Percentiles rank a stretch among this genome's conserved stretches.
Evolutionary conservation across 2,113 vertebrate species (phyloP).

Genomic region (Sorex araneus): DNA sequence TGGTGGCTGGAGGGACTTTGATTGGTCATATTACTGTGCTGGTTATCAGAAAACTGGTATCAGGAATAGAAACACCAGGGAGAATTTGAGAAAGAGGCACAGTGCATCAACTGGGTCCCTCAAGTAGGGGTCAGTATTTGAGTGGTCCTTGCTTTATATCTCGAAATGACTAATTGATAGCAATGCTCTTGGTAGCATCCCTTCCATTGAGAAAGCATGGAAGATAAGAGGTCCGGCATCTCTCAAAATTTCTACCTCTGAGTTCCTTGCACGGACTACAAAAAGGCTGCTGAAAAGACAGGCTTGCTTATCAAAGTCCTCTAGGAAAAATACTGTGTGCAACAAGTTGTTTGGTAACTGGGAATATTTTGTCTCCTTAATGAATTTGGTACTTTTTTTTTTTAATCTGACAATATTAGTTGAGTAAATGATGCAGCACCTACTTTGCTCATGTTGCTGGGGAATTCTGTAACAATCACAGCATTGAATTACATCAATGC

Average conservation of each 20-base stretch:
- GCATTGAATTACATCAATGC: background rate
- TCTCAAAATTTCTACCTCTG: background rate
- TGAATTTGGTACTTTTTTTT: background rate
- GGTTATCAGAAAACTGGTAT: background rate
- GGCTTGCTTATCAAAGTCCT: background rate
- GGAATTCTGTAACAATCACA: background rate
- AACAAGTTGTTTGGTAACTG: background rate
- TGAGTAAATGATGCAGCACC: background rate
- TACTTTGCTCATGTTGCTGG: background rate
- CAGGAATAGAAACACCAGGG: background rate
- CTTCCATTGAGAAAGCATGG: background rate
- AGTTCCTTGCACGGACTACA: background rate
- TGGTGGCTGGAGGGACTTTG: background rate
- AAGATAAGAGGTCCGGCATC: background rate
- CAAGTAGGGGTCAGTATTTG: background rate
- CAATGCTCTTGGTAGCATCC: background rate
- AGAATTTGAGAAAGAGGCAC: background rate
- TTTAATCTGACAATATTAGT: background rate
- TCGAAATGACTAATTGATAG: background rate
- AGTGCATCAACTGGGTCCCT: rapidly evolving
- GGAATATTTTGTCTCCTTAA: background rate
- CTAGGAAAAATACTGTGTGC: background rate
- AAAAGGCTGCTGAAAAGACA: background rate
- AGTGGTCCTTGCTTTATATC: background rate
- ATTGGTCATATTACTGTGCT: background rate